Conservation (phyloP, 2,113 vertebrate species). For the Onychorhynchus coronatus region DNA sequence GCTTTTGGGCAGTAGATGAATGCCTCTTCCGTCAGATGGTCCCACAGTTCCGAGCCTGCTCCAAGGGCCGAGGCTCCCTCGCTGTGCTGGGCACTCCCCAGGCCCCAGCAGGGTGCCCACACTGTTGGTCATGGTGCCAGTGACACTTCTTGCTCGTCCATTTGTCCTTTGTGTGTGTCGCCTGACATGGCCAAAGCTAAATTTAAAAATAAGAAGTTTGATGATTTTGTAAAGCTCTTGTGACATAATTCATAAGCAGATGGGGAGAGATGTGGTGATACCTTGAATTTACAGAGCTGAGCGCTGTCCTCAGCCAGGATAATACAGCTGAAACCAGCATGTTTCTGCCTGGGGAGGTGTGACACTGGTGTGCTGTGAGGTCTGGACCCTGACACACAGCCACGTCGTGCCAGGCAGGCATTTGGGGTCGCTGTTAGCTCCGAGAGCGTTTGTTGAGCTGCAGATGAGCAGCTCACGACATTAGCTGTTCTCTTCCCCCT, state of each 20-base stretch:
- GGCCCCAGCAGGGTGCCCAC: not conserved
- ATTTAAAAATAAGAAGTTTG: not conserved
- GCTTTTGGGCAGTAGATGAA: slow-evolving; percentile 40
- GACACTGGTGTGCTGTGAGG: not conserved
- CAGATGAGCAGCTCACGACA: not conserved
- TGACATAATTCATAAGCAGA: not conserved
- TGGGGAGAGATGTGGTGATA: not conserved
- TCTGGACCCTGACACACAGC: not conserved
- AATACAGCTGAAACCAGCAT: not conserved
- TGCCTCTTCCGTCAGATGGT: slow-evolving; percentile 37
- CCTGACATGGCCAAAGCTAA: not conserved
- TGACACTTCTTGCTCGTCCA: not conserved
- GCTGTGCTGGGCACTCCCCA: not conserved
- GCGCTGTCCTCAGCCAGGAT: not conserved
- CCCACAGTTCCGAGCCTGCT: not conserved
- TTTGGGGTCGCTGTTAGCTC: not conserved
- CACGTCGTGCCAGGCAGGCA: not conserved
- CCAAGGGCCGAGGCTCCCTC: not conserved
- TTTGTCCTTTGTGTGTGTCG: not conserved
- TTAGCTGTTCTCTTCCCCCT: not conserved
- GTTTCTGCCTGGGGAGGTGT: not conserved
- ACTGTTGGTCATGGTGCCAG: not conserved
- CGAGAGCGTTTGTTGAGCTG: not conserved
- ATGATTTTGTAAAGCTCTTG: not conserved
- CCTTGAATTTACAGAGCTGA: not conserved